A percentile compares a stretch with the other conserved stretches of the same genome.
These are phyloP conservation scores for Cladopsammia gracilis DNA, from an alignment of 64 coral and sea anemone species.

Conservation along the genomic window DNA sequence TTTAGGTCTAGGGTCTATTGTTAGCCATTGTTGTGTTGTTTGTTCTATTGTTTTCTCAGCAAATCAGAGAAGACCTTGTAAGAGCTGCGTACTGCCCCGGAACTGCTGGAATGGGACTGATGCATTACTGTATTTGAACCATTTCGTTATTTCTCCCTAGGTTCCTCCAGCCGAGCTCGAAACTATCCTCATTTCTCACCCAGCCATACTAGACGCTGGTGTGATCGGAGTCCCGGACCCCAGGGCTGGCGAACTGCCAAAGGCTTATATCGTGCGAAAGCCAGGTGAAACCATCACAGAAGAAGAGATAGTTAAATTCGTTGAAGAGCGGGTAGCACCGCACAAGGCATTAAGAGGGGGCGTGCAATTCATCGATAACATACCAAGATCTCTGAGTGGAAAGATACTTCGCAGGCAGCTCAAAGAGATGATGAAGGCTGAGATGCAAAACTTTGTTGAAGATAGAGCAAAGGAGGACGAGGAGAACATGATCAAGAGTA, in stretches of 20 bases:
- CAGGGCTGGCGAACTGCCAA: constrained; percentile 65
- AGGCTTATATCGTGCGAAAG: constrained; percentile 61
- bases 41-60: too few relatives aligned
- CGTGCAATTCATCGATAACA: constrained; percentile 58
- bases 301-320: constrained; percentile 46
- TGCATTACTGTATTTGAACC: not conserved
- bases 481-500: constrained; percentile 41
- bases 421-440: not conserved
- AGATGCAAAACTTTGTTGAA: not conserved
- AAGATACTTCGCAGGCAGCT: constrained; percentile 69
- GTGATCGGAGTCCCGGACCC: constrained; percentile 68
- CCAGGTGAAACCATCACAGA: constrained; percentile 52
- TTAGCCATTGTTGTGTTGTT: too few relatives aligned
- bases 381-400: constrained; percentile 51
- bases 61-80: too few relatives aligned
- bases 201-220: constrained; percentile 64
- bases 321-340: constrained; percentile 61
- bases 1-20: too few relatives aligned
- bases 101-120: too few relatives aligned
- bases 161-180: constrained; percentile 80
- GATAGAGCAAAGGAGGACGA: not conserved
- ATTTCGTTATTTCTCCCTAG: not conserved
- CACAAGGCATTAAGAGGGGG: constrained; percentile 74
- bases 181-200: constrained; percentile 60
- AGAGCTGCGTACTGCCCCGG: too few relatives aligned